Percentiles rank a stretch among this genome's conserved stretches.
phyloP scores from a whole-genome alignment of 2,113 vertebrate genomes.

The Lepisosteus osseus region DNA sequence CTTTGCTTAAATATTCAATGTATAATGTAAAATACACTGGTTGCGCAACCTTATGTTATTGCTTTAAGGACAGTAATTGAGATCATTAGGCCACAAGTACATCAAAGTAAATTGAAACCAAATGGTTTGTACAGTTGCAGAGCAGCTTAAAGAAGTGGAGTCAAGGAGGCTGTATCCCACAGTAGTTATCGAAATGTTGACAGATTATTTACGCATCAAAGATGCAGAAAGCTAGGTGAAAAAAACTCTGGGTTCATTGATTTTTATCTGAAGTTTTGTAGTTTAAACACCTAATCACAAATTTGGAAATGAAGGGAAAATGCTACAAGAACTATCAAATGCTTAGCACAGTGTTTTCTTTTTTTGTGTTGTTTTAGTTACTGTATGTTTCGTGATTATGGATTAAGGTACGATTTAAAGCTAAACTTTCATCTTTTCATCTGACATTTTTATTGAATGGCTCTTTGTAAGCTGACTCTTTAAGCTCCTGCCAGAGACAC shows the following conservation, averaged over 20 bases:
- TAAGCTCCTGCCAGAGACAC: conserved; percentile 60
- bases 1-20: conserved; percentile 4
- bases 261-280: background rate
- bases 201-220: conserved; percentile 32
- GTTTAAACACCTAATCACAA: conserved; percentile 12
- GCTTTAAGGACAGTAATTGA: conserved; percentile 40
- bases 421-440: conserved; percentile 54
- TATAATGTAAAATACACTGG: conserved; percentile 10
- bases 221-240: conserved; percentile 23
- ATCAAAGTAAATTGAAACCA: conserved; percentile 44
- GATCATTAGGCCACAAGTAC: conserved; percentile 34
- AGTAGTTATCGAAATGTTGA: conserved; percentile 30
- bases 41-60: conserved; percentile 23
- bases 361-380: conserved; percentile 19
- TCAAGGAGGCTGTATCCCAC: conserved; percentile 25
- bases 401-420: conserved; percentile 28
- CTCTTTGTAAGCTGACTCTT: conserved; percentile 47
- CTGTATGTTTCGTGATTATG: conserved; percentile 29
- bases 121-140: conserved; percentile 33
- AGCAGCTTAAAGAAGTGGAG: conserved; percentile 24
- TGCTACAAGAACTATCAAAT: conserved; percentile 32
- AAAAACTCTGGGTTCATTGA: conserved; percentile 23
- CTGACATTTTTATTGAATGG: conserved; percentile 65
- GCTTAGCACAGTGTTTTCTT: background rate
- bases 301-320: conserved; percentile 30